Evolutionary conservation across 2,113 vertebrate species (phyloP), one percentile per base, ranked within the genome.

Genomic region (Chlamydotis undulata): DNA sequence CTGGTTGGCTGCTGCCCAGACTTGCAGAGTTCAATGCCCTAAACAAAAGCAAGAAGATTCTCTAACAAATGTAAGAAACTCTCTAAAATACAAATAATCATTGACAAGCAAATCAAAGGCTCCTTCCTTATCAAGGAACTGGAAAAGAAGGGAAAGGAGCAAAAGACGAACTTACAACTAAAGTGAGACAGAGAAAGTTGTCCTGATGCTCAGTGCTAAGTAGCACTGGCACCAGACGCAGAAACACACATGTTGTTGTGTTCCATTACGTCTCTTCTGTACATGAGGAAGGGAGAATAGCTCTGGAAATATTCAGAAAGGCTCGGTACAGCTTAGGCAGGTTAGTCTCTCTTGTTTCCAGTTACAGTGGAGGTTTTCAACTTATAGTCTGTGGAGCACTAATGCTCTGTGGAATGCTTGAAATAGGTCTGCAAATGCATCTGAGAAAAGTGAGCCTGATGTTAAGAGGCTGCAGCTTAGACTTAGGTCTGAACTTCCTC

Each of bases 321-420:
- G 4, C 25, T 70, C 69, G 26, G 4, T 35, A 39, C 55, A 65
- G 18, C 18, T 84, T 39, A 35, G 29, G 7, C 18, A 74, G 26
- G 18, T 26, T 53, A 52, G 21, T 47, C 3, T 63, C 4, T 21
- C 47, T 61, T 41, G 14, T 91, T 80, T 76, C n/a, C 37, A 55
- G 10, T 68, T 76, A 24, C 5, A 21, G 47, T n/a, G 75, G 47
- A 64, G 4, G 4, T 33, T 75, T 90, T 63, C 41, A 29, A 0
- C 1, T 0, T 52, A 14, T 29, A 29, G 14, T 70, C 33, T 61
- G 31, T 1, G 0, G 43, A 69, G 33, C 25, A 59, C 35, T 3
- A 2, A 33, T 56, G 55, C 57, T 80, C 59, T 68, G 41, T 67
- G 31, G 68, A 90, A 68, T 14, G 6, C 43, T 71, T 63, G 14